These are phyloP conservation scores for Germaria angustata DNA, from an alignment of 2,888 invertebrate genomes.

Conservation along the genomic window DNA sequence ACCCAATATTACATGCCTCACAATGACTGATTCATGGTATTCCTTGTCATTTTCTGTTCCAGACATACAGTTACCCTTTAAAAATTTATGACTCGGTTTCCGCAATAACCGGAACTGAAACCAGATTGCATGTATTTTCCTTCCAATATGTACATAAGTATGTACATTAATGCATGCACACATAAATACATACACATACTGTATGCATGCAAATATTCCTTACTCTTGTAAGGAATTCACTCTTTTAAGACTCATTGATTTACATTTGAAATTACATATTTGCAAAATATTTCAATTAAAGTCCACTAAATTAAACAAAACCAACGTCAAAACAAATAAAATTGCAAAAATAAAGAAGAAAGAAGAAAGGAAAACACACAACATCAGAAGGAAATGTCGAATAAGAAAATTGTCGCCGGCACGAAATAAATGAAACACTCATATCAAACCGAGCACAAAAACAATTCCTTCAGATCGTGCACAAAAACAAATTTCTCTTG, in stretches of 20 bases:
- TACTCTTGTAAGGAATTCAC: constrained; percentile 4
- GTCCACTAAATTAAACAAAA: constrained; percentile 58
- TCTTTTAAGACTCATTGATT: constrained; percentile 38
- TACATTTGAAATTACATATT: constrained; percentile 60
- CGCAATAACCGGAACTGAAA: too few species aligned
- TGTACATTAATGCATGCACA: too few species aligned
- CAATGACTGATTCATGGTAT: too few species aligned
- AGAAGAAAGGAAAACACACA: not conserved
- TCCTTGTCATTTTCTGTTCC: too few species aligned
- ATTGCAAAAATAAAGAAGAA: constrained; percentile 9
- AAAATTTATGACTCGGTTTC: too few species aligned
- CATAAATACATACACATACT: too few species aligned
- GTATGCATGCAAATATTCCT: too few species aligned
- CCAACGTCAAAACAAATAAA: constrained; percentile 53
- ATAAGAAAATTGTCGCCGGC: constrained; percentile 59
- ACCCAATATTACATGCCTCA: too few species aligned
- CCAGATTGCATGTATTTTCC: too few species aligned
- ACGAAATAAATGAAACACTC: constrained; percentile 14
- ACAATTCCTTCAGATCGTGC: not conserved
- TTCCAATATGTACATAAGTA: too few species aligned
- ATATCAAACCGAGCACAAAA: not conserved
- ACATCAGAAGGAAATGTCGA: not conserved
- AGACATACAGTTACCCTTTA: too few species aligned
- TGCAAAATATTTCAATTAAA: constrained; percentile 67
- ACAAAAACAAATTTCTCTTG: not conserved